Conservation (phyloP, 2,797 vertebrate genomes). For the Acanthopagrus latus region DNA sequence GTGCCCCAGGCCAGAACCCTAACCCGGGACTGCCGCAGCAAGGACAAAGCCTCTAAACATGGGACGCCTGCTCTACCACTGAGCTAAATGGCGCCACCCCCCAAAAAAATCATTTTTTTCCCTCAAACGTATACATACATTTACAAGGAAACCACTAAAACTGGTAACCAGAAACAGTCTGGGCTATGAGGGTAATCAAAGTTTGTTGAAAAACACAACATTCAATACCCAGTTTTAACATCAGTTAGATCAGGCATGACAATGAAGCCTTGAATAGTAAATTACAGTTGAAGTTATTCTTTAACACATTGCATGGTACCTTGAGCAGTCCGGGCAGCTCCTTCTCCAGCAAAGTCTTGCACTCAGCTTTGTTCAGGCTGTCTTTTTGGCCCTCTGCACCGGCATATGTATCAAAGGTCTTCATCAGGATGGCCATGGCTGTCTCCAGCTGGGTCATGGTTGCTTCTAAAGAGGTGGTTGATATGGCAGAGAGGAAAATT, state of each 20-base stretch:
- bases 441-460: slow-evolving; percentile 79
- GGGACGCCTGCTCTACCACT: no score
- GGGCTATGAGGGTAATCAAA: neutral
- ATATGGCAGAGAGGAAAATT: neutral
- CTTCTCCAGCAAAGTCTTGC: slow-evolving; percentile 81
- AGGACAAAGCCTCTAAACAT: no score
- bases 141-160: neutral
- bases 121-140: neutral
- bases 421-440: slow-evolving; percentile 74
- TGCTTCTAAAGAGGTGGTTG: neutral
- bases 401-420: slow-evolving; percentile 80
- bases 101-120: no score
- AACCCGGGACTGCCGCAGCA: no score
- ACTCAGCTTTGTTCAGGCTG: slow-evolving; percentile 79
- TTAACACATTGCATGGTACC: slow-evolving; percentile 71
- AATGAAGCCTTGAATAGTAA: neutral
- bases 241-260: neutral
- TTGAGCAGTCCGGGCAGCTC: slow-evolving; percentile 81
- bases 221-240: neutral
- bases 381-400: slow-evolving; percentile 34
- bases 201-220: neutral
- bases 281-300: neutral
- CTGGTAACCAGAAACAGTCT: neutral
- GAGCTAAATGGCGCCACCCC: no score
- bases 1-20: no score